Percentiles rank a stretch among this genome's conserved stretches.
These are phyloP conservation scores for Noctuana brunneofusca DNA, from an alignment of 2,888 invertebrate species.

Conservation along the genomic window DNA sequence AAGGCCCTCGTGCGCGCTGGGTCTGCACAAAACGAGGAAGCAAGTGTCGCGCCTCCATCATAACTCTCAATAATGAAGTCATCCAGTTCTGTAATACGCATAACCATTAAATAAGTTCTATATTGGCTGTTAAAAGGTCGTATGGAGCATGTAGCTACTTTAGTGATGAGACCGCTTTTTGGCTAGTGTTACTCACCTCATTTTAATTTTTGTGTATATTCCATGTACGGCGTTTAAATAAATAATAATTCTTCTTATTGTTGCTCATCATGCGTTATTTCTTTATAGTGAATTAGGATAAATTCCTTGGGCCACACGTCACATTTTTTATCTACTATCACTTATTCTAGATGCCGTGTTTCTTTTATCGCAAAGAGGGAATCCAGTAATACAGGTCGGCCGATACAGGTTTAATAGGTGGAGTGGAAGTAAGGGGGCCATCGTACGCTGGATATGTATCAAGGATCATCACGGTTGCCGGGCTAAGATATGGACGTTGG, in stretches of 20 bases:
- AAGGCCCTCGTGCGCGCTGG: constrained; percentile 44
- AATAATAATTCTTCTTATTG: no score
- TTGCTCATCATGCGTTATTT: no score
- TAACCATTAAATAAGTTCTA: constrained; percentile 39
- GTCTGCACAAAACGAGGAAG: constrained; percentile 43
- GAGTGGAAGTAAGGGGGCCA: constrained; percentile 49
- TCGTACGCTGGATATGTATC: constrained; percentile 46
- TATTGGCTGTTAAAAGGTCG: no score
- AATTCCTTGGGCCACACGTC: no score
- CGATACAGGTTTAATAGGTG: constrained; percentile 49
- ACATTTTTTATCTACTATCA: not conserved
- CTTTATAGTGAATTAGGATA: no score
- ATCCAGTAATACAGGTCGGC: constrained; percentile 49
- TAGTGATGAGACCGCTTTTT: no score
- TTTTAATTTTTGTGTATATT: no score
- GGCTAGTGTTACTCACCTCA: no score
- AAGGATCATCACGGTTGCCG: constrained; percentile 46
- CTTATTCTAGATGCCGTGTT: constrained; percentile 43
- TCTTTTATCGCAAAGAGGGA: constrained; percentile 47
- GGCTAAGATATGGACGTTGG: constrained; percentile 47
- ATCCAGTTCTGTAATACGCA: constrained; percentile 38
- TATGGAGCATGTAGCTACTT: no score
- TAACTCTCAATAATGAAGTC: constrained; percentile 47
- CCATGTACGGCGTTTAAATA: no score
- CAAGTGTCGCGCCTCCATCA: constrained; percentile 44